Conservation (phyloP, 1,140 invertebrate species). For the Oedothorax gibbosus region DNA sequence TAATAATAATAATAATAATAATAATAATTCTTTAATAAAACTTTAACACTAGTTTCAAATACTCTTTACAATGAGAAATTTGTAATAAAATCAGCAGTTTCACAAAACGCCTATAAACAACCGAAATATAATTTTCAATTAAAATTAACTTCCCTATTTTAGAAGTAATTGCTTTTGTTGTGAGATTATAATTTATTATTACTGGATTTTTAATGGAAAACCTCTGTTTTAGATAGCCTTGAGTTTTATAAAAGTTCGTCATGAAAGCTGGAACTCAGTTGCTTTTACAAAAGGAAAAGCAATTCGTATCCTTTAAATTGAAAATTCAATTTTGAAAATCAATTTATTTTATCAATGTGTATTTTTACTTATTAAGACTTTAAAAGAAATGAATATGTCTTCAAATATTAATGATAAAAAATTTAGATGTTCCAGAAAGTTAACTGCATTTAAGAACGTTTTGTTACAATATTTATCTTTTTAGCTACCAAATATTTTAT, state of each 20-base stretch:
- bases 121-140: not conserved
- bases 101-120: not conserved
- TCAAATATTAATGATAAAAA: too few relatives aligned
- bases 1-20: too few relatives aligned
- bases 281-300: conserved; percentile 56
- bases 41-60: not conserved
- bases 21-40: too few relatives aligned
- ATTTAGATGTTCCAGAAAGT: too few relatives aligned
- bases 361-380: too few relatives aligned
- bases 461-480: too few relatives aligned
- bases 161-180: not conserved
- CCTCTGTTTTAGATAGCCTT: conserved; percentile 51
- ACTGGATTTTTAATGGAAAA: not conserved
- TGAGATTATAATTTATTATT: not conserved
- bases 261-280: conserved; percentile 57
- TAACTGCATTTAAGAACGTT: too few relatives aligned
- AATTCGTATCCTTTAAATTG: conserved; percentile 43
- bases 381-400: too few relatives aligned
- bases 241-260: conserved; percentile 59
- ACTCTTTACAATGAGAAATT: not conserved
- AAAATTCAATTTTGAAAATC: not conserved
- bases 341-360: too few relatives aligned
- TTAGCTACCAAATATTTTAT: too few relatives aligned
- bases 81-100: not conserved
- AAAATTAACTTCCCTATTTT: not conserved